phyloP scores from a whole-genome alignment of 2,113 vertebrate species.

The Azemiops feae region DNA sequence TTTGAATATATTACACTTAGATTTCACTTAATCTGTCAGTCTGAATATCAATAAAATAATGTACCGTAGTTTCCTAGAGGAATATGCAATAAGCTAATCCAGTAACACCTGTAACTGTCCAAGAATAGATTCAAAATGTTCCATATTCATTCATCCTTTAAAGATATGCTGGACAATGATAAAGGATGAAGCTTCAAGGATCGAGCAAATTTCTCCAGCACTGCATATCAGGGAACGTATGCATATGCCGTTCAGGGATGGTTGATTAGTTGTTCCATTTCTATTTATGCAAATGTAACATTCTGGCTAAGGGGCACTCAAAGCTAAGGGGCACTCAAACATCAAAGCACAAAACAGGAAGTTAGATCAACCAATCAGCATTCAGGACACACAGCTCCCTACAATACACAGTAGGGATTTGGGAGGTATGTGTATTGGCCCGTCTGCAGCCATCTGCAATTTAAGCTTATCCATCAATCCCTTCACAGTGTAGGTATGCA shows the following conservation, averaged over 20 bases:
- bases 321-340: neutral
- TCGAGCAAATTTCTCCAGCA: neutral
- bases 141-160: neutral
- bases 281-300: neutral
- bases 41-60: neutral
- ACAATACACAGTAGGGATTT: neutral
- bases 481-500: neutral
- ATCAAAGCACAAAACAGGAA: neutral
- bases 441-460: neutral
- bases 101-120: neutral
- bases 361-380: neutral
- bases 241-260: neutral
- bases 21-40: neutral
- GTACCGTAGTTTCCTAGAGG: neutral
- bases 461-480: neutral
- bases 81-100: neutral
- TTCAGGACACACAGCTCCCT: neutral
- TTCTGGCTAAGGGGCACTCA: neutral
- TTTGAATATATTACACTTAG: neutral
- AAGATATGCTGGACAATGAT: neutral
- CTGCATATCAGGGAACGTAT: neutral
- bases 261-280: neutral
- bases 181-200: neutral
- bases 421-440: neutral
- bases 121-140: neutral